phyloP scores from a whole-genome alignment of 1,140 invertebrate genomes.

The Zaprionus capensis region DNA sequence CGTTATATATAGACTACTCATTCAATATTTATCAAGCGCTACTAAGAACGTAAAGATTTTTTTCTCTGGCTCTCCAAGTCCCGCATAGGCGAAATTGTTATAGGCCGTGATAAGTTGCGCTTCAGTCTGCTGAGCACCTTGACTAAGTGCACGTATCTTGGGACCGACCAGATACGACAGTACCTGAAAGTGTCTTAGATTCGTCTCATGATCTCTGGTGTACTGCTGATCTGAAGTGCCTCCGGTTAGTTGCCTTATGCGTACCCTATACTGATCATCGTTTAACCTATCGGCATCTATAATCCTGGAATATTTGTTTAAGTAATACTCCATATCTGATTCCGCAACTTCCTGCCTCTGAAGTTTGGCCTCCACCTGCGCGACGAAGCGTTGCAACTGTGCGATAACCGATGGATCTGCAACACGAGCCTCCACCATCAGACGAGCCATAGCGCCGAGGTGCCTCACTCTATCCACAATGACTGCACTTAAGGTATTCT shows the following conservation, averaged over 20 bases:
- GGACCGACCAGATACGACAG: background rate
- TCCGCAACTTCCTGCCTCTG: background rate
- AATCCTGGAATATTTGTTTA: background rate
- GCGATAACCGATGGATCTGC: background rate
- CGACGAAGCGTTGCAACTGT: background rate
- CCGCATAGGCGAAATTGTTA: constrained; percentile 25
- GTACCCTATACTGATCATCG: background rate
- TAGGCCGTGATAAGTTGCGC: background rate
- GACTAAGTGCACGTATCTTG: constrained; percentile 12
- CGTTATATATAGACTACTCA: background rate
- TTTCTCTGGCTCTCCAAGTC: background rate
- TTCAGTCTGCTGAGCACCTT: constrained; percentile 14
- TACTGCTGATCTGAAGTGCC: background rate
- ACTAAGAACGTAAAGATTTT: background rate
- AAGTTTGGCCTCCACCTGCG: background rate
- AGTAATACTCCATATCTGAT: background rate
- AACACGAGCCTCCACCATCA: constrained; percentile 1
- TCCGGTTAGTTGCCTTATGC: background rate
- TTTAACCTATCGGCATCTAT: background rate
- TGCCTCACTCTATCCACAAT: background rate
- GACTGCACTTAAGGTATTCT: background rate
- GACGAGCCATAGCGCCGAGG: background rate
- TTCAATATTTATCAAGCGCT: background rate
- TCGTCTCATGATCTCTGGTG: background rate
- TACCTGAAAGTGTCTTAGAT: background rate